These are phyloP conservation scores for Amblyteles armatorius DNA, from an alignment of 2,888 invertebrate genomes.

Conservation along the genomic window DNA sequence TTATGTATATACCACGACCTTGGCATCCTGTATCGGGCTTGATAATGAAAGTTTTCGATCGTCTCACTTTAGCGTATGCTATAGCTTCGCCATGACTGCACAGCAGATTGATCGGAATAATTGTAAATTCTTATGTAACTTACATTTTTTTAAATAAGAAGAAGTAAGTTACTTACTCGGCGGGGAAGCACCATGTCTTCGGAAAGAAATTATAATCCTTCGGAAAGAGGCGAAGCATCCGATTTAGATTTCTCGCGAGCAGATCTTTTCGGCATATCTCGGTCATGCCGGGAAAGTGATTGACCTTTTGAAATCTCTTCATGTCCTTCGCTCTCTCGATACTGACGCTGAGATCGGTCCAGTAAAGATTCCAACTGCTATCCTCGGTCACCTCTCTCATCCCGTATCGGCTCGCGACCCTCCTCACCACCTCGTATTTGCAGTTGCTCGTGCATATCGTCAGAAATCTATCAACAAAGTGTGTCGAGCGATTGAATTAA, in stretches of 20 bases:
- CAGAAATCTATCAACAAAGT: slow-evolving; percentile 73
- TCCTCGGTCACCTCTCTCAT: slow-evolving; percentile 92
- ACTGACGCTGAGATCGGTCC: slow-evolving; percentile 95
- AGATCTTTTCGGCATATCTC: slow-evolving; percentile 96
- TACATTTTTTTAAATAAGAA: background rate
- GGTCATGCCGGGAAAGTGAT: slow-evolving; percentile 96
- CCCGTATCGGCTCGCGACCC: slow-evolving; percentile 89
- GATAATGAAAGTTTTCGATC: slow-evolving; percentile 92
- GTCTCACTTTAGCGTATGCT: slow-evolving; percentile 89
- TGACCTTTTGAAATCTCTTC: slow-evolving; percentile 96
- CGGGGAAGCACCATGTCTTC: slow-evolving; percentile 97
- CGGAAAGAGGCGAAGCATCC: slow-evolving; percentile 95
- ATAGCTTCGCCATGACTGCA: slow-evolving; percentile 90
- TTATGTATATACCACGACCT: slow-evolving; percentile 95
- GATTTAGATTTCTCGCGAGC: slow-evolving; percentile 94
- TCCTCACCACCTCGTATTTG: slow-evolving; percentile 90
- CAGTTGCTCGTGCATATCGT: slow-evolving; percentile 90
- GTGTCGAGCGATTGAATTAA: no score
- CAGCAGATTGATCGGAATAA: slow-evolving; percentile 56
- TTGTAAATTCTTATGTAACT: slow-evolving; percentile 7
- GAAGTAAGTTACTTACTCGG: slow-evolving; percentile 88
- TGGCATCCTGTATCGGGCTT: slow-evolving; percentile 97
- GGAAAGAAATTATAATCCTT: slow-evolving; percentile 97
- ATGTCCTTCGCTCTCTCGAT: slow-evolving; percentile 95
- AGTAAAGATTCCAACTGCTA: slow-evolving; percentile 95